Evolutionary conservation across 2,797 vertebrate genomes (phyloP).

Genomic region (Bryconaethiops microstoma): DNA sequence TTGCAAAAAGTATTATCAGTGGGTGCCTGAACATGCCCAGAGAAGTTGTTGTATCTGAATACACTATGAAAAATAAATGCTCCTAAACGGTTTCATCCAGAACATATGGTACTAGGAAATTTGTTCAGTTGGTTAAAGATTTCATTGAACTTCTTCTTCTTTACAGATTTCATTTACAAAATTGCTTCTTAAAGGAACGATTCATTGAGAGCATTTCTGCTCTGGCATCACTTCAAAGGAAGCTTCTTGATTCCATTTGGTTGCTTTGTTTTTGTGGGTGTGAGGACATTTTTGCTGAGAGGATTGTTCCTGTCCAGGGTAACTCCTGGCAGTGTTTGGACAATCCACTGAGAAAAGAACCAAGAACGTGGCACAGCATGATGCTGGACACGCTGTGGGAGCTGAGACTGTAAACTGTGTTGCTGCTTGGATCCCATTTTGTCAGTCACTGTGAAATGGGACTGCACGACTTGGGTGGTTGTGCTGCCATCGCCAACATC

Average conservation of each 20-base stretch:
- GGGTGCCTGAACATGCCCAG: background rate
- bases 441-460: conserved; percentile 1
- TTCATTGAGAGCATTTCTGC: background rate
- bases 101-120: too few species aligned
- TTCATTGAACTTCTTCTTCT: too few species aligned
- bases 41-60: conserved; percentile 6
- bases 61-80: background rate
- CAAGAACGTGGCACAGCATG: background rate
- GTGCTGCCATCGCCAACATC: background rate
- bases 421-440: background rate
- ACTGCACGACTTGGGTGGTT: background rate
- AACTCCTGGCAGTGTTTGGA: background rate
- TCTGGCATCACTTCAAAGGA: background rate
- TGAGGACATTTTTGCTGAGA: conserved; percentile 1
- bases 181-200: background rate
- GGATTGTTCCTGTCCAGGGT: background rate
- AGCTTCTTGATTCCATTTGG: background rate
- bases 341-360: background rate
- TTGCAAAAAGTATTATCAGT: background rate
- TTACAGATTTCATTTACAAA: too few species aligned
- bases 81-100: too few species aligned
- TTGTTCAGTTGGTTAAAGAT: too few species aligned
- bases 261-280: background rate
- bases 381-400: background rate
- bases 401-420: background rate